Percentiles rank a stretch among this genome's conserved stretches.
phyloP scores from a whole-genome alignment of 2,797 vertebrate genomes.

The Schizopygopsis malacanthus region DNA sequence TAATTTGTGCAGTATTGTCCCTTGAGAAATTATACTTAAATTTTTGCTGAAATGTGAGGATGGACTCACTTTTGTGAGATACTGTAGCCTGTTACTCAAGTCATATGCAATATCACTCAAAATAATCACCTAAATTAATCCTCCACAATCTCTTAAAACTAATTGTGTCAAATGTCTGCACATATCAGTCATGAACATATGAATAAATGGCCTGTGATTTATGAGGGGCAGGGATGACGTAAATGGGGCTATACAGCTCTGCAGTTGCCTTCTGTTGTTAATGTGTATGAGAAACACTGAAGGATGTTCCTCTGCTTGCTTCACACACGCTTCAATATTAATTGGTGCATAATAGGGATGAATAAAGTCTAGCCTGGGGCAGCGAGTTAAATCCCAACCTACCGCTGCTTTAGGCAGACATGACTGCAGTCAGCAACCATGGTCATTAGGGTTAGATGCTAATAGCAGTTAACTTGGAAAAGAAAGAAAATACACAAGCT shows the following conservation, averaged over 20 bases:
- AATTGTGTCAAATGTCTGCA: constrained; percentile 9
- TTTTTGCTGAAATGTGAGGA: too few relatives aligned
- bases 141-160: constrained; percentile 46
- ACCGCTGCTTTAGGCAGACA: constrained; percentile 39
- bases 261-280: constrained; percentile 52
- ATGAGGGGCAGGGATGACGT: constrained; percentile 9
- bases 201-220: constrained; percentile 35
- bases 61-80: too few relatives aligned
- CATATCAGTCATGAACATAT: background rate
- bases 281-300: constrained; percentile 42
- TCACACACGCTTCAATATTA: constrained; percentile 56
- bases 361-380: constrained; percentile 55
- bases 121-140: constrained; percentile 55
- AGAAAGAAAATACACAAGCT: constrained; percentile 38
- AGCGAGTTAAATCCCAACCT: constrained; percentile 60
- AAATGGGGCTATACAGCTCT: constrained; percentile 29
- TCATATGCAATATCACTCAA: constrained; percentile 40
- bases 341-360: constrained; percentile 57
- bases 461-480: constrained; percentile 30
- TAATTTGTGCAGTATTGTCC: too few relatives aligned
- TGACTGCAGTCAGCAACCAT: constrained; percentile 33
- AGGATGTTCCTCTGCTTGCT: constrained; percentile 53
- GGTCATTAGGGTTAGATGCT: constrained; percentile 42
- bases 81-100: constrained; percentile 34
- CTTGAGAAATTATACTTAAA: too few relatives aligned